Evolutionary conservation across 2,797 vertebrate species (phyloP), one percentile per base, ranked within the genome.

Genomic region (Periparus ater): DNA sequence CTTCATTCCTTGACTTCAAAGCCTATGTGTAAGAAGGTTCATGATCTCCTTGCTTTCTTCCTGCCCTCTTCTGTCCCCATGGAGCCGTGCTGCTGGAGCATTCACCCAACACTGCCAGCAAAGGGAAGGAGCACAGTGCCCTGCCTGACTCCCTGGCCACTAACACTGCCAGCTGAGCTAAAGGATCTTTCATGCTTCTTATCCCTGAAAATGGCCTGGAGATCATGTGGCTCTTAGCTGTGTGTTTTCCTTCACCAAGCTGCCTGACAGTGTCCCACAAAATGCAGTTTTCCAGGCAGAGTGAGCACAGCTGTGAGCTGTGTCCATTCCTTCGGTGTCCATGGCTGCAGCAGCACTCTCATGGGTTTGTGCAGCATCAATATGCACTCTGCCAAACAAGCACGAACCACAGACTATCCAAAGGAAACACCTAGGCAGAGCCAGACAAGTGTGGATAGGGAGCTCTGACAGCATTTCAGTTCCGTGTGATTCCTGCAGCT

Each of bases 371-470:
- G 80, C 85, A 89, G 30, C 68, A 83, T 94, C 90, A 63, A 96
- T 74, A 92, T 86, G 95, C 67, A 48, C 92, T 90, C 53, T 17
- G 16, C 29, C 42, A 95, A 95, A 93, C 58, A 93, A 92, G 79
- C 62, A 88, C 27, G 79, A 94, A 91, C 84, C 58, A 58, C 48
- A 81, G 44, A 42, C 84, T 54, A 77, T 45, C 74, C 26, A 80
- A 91, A 96, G 92, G 83, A 93, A 95, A 88, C 55, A 38, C 27
- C 14, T 25, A 58, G 75, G 34, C 27, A 83, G n/a, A 68, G 57
- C 80, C 61, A 61, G 82, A 80, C 23, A 61, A 89, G 22, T 14
- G 65, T 63, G 75, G 63, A 21, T 0, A 88, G 40, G 71, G 75
- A 92, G 36, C 60, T 84, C 68, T 72, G 95, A 87, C 83, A 82